phyloP scores from a whole-genome alignment of 2,888 invertebrate genomes.

The Lapara coniferarum region DNA sequence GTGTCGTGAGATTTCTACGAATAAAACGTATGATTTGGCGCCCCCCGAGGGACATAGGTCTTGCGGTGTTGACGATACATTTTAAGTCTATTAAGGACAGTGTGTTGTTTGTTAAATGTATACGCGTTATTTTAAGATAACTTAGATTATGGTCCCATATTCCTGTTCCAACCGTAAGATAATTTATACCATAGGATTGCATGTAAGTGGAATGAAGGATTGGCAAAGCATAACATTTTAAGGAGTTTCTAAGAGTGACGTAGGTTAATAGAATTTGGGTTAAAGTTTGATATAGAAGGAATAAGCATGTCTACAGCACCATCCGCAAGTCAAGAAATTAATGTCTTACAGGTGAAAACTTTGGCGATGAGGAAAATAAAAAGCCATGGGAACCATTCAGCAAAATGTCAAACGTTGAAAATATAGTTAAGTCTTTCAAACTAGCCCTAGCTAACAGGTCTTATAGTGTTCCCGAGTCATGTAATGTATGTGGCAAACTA shows the following conservation, averaged over 20 bases:
- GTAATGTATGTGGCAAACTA: constrained; percentile 86
- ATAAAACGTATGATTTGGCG: constrained; percentile 72
- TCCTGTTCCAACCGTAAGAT: constrained; percentile 1
- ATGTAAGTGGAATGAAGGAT: constrained; percentile 48
- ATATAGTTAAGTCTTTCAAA: constrained; percentile 69
- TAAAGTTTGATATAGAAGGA: constrained; percentile 42
- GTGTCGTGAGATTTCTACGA: constrained; percentile 66
- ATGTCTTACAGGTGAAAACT: constrained; percentile 78
- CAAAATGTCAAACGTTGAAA: constrained; percentile 68
- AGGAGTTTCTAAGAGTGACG: constrained; percentile 34
- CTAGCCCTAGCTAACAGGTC: constrained; percentile 61
- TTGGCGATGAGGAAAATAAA: constrained; percentile 77
- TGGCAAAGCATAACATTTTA: constrained; percentile 28
- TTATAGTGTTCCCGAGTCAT: constrained; percentile 77
- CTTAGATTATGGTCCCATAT: constrained; percentile 6
- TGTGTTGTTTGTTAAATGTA: constrained; percentile 3
- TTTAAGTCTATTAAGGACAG: constrained; percentile 17
- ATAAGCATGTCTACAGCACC: constrained; percentile 49
- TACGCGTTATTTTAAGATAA: constrained; percentile 21
- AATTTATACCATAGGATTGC: constrained; percentile 46
- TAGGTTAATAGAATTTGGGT: constrained; percentile 38
- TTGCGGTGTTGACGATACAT: constrained; percentile 44
- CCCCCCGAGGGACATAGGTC: constrained; percentile 75
- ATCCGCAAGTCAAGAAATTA: constrained; percentile 58
- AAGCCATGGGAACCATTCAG: constrained; percentile 68